phyloP scores from a whole-genome alignment of 1,140 invertebrate genomes.

The Euwallacea fornicatus region DNA sequence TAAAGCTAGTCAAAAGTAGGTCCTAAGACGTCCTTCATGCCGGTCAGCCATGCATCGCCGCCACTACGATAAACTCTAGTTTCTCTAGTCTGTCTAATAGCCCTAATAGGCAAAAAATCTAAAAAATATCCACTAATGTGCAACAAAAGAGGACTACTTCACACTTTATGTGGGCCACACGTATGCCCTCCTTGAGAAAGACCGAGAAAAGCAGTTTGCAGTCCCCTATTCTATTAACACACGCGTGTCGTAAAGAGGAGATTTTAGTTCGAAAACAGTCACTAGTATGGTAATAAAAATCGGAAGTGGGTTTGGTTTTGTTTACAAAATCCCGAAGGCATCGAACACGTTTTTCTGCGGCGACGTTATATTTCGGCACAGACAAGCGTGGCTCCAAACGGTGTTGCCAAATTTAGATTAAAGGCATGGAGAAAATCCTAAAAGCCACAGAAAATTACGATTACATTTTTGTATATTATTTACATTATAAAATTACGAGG shows the following conservation, averaged over 20 bases:
- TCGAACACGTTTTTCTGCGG: constrained; percentile 26
- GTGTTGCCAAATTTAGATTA: constrained; percentile 17
- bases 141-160: not conserved
- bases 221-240: too few relatives aligned
- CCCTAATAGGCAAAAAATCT: not conserved
- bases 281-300: constrained; percentile 5
- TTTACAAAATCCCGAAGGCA: constrained; percentile 26
- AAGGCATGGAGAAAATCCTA: too few relatives aligned
- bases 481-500: too few relatives aligned
- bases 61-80: constrained; percentile 13
- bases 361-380: constrained; percentile 11
- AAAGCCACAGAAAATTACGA: too few relatives aligned
- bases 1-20: not conserved
- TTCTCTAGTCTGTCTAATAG: not conserved
- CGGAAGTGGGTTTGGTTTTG: constrained; percentile 19
- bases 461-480: too few relatives aligned
- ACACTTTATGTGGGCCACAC: not conserved
- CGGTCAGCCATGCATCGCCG: constrained; percentile 6
- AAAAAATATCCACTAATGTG: not conserved
- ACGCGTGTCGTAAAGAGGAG: not conserved
- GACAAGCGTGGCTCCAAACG: constrained; percentile 5
- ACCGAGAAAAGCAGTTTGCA: not conserved
- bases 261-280: not conserved
- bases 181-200: not conserved
- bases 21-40: not conserved